Conservation (phyloP, 2,888 invertebrate genomes). For the Drosophila emarginata region DNA sequence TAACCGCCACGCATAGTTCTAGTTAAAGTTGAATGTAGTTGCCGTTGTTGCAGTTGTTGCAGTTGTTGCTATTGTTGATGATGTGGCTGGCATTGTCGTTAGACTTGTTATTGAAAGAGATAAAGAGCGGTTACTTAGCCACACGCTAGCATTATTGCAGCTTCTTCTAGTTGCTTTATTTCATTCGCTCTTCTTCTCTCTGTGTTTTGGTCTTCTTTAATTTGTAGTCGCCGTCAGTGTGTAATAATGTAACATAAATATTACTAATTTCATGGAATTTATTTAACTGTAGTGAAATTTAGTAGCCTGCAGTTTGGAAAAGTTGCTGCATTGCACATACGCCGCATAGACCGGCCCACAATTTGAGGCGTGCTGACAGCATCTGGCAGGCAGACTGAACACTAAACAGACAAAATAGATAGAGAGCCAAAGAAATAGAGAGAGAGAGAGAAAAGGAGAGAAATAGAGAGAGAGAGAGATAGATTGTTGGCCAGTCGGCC, state of each 20-base stretch:
- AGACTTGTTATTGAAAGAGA: constrained; percentile 75
- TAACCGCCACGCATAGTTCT: constrained; percentile 60
- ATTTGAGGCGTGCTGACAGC: constrained; percentile 71
- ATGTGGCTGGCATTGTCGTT: constrained; percentile 36
- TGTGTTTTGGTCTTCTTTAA: constrained; percentile 33
- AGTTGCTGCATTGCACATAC: constrained; percentile 67
- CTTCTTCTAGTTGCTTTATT: constrained; percentile 14
- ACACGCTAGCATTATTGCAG: constrained; percentile 63
- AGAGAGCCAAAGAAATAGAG: constrained; percentile 3
- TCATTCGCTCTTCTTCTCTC: constrained; percentile 12
- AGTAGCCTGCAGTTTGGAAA: constrained; percentile 57
- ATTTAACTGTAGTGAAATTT: constrained; percentile 74
- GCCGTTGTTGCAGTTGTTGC: constrained; percentile 19
- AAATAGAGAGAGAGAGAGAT: constrained; percentile 7
- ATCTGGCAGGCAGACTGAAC: constrained; percentile 37
- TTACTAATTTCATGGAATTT: constrained; percentile 76
- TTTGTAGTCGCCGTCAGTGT: constrained; percentile 67
- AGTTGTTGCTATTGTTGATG: constrained; percentile 28
- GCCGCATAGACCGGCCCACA: constrained; percentile 54
- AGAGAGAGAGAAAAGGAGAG: constrained; percentile 1
- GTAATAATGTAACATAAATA: constrained; percentile 72
- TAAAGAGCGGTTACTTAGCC: constrained; percentile 78
- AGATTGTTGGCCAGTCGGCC: constrained; percentile 22
- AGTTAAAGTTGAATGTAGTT: constrained; percentile 30
- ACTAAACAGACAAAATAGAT: constrained; percentile 17